phyloP scores from a whole-genome alignment of 2,113 vertebrate species.

The Microcebus murinus region DNA sequence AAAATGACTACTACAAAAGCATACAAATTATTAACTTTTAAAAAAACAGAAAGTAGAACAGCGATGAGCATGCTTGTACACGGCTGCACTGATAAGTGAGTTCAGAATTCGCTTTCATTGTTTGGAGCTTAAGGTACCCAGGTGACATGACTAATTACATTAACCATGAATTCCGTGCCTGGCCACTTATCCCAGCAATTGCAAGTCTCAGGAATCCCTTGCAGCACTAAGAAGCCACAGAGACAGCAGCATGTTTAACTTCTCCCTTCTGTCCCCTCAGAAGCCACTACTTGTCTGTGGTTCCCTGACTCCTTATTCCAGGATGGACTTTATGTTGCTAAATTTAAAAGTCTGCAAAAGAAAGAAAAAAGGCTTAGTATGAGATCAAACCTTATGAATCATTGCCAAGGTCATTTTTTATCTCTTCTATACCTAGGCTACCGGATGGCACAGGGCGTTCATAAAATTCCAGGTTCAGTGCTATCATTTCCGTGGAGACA shows the following conservation, averaged over 20 bases:
- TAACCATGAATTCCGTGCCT: background rate
- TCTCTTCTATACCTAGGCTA: slow-evolving; percentile 16
- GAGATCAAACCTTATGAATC: background rate
- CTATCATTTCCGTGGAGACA: slow-evolving; percentile 53
- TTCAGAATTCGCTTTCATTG: background rate
- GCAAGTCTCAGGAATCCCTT: background rate
- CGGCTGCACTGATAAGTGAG: background rate
- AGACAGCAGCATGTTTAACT: background rate
- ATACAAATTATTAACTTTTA: background rate
- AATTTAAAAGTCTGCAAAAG: slow-evolving; percentile 2
- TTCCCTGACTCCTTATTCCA: background rate
- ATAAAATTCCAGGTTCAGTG: slow-evolving; percentile 23
- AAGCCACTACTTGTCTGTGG: background rate
- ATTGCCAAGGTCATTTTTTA: slow-evolving; percentile 3
- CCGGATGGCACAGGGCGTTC: background rate
- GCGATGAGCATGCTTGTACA: fast-evolving
- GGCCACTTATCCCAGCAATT: background rate
- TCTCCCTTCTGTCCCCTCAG: background rate
- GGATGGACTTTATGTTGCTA: background rate
- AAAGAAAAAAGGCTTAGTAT: background rate
- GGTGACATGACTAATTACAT: background rate
- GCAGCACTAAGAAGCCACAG: background rate
- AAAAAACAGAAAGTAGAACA: background rate
- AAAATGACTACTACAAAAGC: background rate
- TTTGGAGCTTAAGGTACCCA: background rate